Percentiles rank a stretch among this genome's conserved stretches.
phyloP scores from a whole-genome alignment of 2,113 vertebrate species.

The Poeciliopsis occidentalis region DNA sequence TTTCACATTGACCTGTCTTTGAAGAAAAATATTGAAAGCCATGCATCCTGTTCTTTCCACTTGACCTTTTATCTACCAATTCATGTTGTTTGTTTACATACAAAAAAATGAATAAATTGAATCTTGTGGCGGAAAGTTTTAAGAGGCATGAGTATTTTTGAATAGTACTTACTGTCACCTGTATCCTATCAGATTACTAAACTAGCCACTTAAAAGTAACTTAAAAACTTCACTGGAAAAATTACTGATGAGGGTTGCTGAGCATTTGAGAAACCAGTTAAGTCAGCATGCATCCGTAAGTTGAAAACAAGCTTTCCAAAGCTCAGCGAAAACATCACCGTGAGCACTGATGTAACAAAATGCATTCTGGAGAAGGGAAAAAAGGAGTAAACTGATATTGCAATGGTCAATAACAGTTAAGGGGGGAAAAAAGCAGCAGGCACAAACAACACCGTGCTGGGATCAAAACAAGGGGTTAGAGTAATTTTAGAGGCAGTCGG shows the following conservation, averaged over 20 bases:
- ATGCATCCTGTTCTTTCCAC: neutral
- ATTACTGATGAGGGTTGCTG: neutral
- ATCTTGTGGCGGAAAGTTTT: neutral
- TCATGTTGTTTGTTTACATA: neutral
- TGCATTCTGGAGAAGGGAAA: constrained; percentile 15
- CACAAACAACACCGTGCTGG: constrained; percentile 53
- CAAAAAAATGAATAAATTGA: neutral
- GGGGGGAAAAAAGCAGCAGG: constrained; percentile 27
- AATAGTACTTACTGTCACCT: neutral
- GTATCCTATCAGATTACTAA: neutral
- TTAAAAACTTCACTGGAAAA: neutral
- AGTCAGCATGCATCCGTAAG: neutral
- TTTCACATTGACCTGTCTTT: too few species aligned
- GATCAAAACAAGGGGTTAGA: constrained; percentile 75
- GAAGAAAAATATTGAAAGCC: too few species aligned
- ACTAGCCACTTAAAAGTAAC: neutral
- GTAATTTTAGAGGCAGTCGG: constrained; percentile 52
- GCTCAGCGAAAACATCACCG: constrained; percentile 18
- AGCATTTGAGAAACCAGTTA: constrained; percentile 4
- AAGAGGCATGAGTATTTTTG: neutral
- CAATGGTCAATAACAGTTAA: constrained; percentile 59
- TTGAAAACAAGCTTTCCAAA: neutral
- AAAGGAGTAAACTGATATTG: constrained; percentile 31
- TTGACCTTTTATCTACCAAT: neutral
- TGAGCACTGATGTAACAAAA: constrained; percentile 4